Base-by-base conservation (phyloP, 2,797 vertebrate species). In the Taenioides sp. region DNA sequence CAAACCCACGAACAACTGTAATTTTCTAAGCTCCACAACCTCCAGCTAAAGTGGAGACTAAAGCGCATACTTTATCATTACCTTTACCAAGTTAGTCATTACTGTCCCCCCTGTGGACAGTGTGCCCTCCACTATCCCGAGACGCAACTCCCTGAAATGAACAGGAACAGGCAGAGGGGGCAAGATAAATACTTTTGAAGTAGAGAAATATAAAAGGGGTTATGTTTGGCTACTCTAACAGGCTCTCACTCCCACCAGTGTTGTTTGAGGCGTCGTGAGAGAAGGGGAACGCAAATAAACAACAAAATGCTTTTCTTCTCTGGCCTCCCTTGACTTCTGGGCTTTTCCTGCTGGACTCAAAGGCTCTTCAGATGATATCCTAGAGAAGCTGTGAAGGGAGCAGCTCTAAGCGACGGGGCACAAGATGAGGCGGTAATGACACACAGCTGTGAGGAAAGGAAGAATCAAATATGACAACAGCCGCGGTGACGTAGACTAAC, bases 51-150 rank as follows among this genome's bases (percentile, higher is more conserved):
- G 77, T 82, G 79, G 84, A 92, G 88, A 86, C 82, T 85, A 85
- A 84, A 89, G 80, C 70, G 79, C 85, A 78, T 84, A 81, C 88
- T 93, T 92, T 91, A 85, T 92, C 90, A 93, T 93, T 93, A 92
- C 88, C 85, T 91, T 86, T 89, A 88, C 80, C 85, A 85, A 90
- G 80, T 90, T 84, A 90, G 86, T 92, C 91, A 93, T 92, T 92
- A 90, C 82, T 82, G 88, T 87, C 82, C 87, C 80, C 82, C 84
- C 75, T 73, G 17, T 27, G 2, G 25, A 27, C 25, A 82, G 28
- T 79, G 82, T 86, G 83, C 81, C 80, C 79, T 81, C 74, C 10
- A 34, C 86, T 73, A 71, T 74, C 79, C 80, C 82, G 81, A 74
- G 67, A 75, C 75, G 67, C 69, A 73, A 75, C 76, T 81, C 63